Percentiles rank a stretch among this genome's conserved stretches.
These are phyloP conservation scores for Stenurella melanura DNA, from an alignment of 2,888 invertebrate genomes.

Conservation along the genomic window DNA sequence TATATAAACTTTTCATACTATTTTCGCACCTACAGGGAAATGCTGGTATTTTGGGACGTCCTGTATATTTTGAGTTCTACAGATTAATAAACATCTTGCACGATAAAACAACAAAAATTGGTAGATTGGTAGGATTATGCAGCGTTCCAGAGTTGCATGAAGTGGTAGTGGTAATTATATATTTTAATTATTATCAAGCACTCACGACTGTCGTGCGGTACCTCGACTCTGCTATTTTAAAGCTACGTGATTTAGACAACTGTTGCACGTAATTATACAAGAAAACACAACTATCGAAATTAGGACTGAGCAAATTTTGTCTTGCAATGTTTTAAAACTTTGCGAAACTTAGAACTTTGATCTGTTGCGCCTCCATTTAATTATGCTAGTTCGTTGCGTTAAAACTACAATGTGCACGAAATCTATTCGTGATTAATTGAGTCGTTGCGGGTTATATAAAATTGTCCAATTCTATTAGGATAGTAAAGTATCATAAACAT, in stretches of 20 bases:
- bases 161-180: constrained; percentile 33
- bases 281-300: constrained; percentile 28
- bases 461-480: not conserved
- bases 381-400: constrained; percentile 20
- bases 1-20: no score
- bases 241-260: constrained; percentile 36
- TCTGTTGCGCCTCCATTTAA: constrained; percentile 35
- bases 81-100: constrained; percentile 4
- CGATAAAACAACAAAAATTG: not conserved
- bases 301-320: constrained; percentile 30
- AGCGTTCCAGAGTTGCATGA: not conserved
- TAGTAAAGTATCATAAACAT: not conserved
- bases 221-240: constrained; percentile 16
- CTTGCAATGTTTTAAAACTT: constrained; percentile 26
- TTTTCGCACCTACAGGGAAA: no score
- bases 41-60: no score
- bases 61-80: no score
- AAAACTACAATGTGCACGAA: constrained; percentile 21
- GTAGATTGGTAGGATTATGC: not conserved
- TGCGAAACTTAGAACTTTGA: constrained; percentile 33
- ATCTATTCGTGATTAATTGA: constrained; percentile 30
- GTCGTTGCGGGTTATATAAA: not conserved
- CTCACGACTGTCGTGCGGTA: constrained; percentile 50
- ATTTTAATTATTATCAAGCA: constrained; percentile 49
- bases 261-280: constrained; percentile 24